These are phyloP conservation scores for Callyntrura sp. DNA, from an alignment of 2,888 invertebrate genomes.

Conservation along the genomic window DNA sequence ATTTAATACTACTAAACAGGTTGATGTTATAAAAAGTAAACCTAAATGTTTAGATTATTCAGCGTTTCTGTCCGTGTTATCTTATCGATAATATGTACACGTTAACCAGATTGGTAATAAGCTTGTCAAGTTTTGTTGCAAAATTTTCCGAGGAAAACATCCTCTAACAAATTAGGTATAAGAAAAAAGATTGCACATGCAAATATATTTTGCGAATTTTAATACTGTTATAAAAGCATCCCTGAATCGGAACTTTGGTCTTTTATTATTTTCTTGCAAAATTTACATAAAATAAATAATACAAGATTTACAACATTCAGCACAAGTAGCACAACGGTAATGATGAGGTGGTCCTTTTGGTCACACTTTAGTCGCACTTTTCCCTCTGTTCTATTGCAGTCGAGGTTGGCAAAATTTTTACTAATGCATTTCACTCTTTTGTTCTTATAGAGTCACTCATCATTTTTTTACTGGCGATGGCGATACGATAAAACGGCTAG, in stretches of 20 bases:
- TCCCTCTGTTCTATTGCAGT: background rate
- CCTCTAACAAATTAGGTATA: background rate
- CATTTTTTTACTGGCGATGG: constrained; percentile 19
- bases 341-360: constrained; percentile 45
- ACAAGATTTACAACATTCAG: background rate
- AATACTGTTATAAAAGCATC: background rate
- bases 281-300: too few relatives aligned
- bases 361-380: constrained; percentile 44
- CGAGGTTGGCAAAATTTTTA: background rate
- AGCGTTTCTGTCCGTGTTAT: background rate
- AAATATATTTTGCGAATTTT: background rate
- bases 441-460: constrained; percentile 43
- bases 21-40: background rate
- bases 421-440: constrained; percentile 30
- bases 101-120: background rate
- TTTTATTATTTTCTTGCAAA: background rate
- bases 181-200: background rate
- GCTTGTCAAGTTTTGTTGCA: background rate
- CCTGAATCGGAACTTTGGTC: background rate
- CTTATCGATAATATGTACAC: background rate
- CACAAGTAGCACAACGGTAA: background rate
- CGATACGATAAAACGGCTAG: constrained; percentile 24
- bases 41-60: background rate
- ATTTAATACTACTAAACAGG: background rate
- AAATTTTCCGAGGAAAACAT: background rate